Conservation (phyloP, 2,888 invertebrate genomes). For the Tuberolachnus salignus region DNA sequence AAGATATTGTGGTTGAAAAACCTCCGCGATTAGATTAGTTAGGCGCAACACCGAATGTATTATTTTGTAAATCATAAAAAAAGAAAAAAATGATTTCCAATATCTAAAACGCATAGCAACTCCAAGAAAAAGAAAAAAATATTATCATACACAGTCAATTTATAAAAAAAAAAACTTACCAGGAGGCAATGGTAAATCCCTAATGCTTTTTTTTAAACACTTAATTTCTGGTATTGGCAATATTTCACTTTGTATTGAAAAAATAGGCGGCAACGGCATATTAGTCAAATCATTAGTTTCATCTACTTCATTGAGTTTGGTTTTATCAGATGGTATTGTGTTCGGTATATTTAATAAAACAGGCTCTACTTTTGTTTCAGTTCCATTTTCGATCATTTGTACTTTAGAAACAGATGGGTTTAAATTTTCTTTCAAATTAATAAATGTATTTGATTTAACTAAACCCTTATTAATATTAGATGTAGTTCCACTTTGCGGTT, state of each 20-base stretch:
- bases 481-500: background rate
- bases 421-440: background rate
- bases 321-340: background rate
- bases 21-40: no score
- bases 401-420: background rate
- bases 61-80: no score
- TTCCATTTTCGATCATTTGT: slow-evolving; percentile 21
- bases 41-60: no score
- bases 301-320: background rate
- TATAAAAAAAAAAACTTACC: slow-evolving; percentile 64
- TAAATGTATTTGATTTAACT: no score
- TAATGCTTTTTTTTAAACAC: slow-evolving; percentile 75
- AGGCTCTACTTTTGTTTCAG: slow-evolving; percentile 14
- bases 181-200: slow-evolving; percentile 93
- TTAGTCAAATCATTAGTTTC: slow-evolving; percentile 15
- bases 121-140: background rate
- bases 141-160: background rate
- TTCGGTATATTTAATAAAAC: background rate
- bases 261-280: slow-evolving; percentile 11
- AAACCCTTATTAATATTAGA: background rate
- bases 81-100: no score
- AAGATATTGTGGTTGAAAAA: no score
- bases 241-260: background rate
- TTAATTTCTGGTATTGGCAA: slow-evolving; percentile 58
- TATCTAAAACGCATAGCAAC: no score